Evolutionary conservation across 2,113 vertebrate species (phyloP).

Genomic region (Tympanuchus pallidicinctus): DNA sequence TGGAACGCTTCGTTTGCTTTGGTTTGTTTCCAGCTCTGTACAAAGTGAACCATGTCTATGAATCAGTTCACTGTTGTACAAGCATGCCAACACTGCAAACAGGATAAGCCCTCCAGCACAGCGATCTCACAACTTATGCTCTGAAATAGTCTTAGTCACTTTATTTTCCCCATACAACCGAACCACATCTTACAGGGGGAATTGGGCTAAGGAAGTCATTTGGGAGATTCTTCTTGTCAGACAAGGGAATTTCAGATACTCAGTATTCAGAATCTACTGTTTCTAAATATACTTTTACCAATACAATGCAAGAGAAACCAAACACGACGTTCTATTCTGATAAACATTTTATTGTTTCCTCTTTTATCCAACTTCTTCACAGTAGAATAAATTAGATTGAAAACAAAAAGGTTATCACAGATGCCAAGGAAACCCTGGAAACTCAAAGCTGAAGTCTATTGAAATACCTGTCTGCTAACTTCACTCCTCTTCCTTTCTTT

Average conservation of each 20-base stretch:
- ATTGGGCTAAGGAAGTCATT: background rate
- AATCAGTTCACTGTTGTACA: background rate
- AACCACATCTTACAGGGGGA: background rate
- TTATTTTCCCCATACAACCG: background rate
- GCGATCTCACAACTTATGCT: accelerated
- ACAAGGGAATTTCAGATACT: background rate
- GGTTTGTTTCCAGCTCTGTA: background rate
- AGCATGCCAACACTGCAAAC: background rate
- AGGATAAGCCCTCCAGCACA: background rate
- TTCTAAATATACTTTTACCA: background rate
- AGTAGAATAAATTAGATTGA: background rate
- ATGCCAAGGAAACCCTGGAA: slow-evolving; percentile 21
- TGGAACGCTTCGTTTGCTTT: background rate
- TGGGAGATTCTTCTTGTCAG: background rate
- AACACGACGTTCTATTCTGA: background rate
- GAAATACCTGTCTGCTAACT: slow-evolving; percentile 22
- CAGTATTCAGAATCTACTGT: background rate
- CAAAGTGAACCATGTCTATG: background rate
- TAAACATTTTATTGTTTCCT: background rate
- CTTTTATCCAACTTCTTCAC: background rate
- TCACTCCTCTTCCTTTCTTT: slow-evolving; percentile 26
- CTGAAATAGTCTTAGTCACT: background rate
- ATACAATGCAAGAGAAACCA: background rate
- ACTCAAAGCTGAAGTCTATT: background rate
- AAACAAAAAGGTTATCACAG: background rate